phyloP scores from a whole-genome alignment of 2,888 invertebrate species.

The Zhengitettix transpicula region DNA sequence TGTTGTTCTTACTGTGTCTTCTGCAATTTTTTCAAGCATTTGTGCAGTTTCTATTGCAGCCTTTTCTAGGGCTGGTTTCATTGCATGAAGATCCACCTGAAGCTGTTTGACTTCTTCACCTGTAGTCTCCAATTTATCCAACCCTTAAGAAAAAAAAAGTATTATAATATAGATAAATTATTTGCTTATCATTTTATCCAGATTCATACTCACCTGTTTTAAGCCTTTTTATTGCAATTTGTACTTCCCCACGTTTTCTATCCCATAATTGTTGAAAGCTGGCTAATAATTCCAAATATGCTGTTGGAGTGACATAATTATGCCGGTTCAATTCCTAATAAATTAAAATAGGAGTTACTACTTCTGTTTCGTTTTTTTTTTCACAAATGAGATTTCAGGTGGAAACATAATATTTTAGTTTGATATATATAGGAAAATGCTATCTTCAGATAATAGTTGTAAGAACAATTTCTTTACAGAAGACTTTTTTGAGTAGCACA shows the following conservation, averaged over 20 bases:
- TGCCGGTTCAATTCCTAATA: slow-evolving; percentile 41
- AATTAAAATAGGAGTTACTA: too few relatives aligned
- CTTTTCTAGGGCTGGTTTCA: slow-evolving; percentile 65
- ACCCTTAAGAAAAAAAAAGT: slow-evolving; percentile 31
- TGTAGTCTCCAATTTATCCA: slow-evolving; percentile 65
- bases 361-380: too few relatives aligned
- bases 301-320: slow-evolving; percentile 81
- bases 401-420: too few relatives aligned
- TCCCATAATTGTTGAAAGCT: slow-evolving; percentile 61
- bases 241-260: slow-evolving; percentile 43
- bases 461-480: too few relatives aligned
- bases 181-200: neutral
- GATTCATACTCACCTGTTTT: slow-evolving; percentile 32
- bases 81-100: slow-evolving; percentile 58
- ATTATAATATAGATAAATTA: neutral
- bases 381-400: too few relatives aligned
- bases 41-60: slow-evolving; percentile 64
- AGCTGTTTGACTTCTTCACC: slow-evolving; percentile 64
- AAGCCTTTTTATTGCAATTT: slow-evolving; percentile 36
- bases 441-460: too few relatives aligned
- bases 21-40: slow-evolving; percentile 62
- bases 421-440: too few relatives aligned
- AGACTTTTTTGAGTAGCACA: too few relatives aligned
- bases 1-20: slow-evolving; percentile 41
- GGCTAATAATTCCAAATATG: slow-evolving; percentile 67